phyloP scores from a whole-genome alignment of 1,140 invertebrate genomes.

The Dendrolimus punctatus region DNA sequence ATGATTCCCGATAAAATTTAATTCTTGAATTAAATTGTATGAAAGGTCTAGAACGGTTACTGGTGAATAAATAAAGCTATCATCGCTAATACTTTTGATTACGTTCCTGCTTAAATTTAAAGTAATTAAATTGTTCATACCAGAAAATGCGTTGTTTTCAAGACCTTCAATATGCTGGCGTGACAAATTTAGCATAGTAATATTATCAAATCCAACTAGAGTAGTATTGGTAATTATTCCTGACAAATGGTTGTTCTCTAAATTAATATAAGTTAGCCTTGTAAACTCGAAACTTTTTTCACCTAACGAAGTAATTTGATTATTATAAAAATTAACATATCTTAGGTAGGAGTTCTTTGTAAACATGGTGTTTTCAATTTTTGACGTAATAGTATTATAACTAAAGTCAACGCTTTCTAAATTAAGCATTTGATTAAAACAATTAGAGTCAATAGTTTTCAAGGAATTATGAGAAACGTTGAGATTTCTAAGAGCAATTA shows the following conservation, averaged over 20 bases:
- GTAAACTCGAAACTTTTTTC: conserved; percentile 39
- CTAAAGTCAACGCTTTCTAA: conserved; percentile 39
- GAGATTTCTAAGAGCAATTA: conserved; percentile 25
- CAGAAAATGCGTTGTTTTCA: conserved; percentile 30
- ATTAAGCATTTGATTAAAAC: conserved; percentile 37
- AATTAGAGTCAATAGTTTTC: conserved; percentile 35
- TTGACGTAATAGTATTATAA: conserved; percentile 34
- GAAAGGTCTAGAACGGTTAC: conserved; percentile 41
- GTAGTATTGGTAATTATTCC: conserved; percentile 28
- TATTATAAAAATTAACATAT: conserved; percentile 41
- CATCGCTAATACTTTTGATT: conserved; percentile 27
- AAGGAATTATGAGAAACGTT: conserved; percentile 46
- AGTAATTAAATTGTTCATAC: conserved; percentile 20
- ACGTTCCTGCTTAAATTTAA: conserved; percentile 45
- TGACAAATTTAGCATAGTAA: conserved; percentile 30
- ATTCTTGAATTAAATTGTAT: conserved; percentile 28
- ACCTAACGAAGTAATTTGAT: conserved; percentile 33
- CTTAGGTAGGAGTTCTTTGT: conserved; percentile 30
- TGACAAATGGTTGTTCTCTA: conserved; percentile 37
- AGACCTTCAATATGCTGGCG: conserved; percentile 35
- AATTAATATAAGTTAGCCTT: conserved; percentile 30
- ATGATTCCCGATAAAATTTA: conserved; percentile 31
- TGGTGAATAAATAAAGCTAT: conserved; percentile 23
- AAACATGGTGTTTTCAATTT: conserved; percentile 35
- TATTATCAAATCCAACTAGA: conserved; percentile 29